Evolutionary conservation across 2,888 invertebrate species (phyloP).

Genomic region (Nephrotoma appendiculata): DNA sequence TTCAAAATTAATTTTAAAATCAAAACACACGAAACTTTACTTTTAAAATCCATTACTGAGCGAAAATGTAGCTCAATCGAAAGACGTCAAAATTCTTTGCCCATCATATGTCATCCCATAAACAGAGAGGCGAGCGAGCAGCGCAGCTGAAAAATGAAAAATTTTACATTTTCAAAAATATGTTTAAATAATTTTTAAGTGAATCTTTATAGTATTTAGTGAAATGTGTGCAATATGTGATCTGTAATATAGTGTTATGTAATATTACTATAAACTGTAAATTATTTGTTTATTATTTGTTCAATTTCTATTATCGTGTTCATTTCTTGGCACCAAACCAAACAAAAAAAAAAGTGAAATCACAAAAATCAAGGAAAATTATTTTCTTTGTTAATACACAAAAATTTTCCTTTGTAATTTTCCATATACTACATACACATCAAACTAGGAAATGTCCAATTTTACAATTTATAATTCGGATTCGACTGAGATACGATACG

Average conservation of each 20-base stretch:
- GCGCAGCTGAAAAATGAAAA: neutral
- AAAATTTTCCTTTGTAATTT: neutral
- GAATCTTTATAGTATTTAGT: neutral
- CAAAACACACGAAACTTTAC: neutral
- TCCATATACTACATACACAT: neutral
- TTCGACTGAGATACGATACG: neutral
- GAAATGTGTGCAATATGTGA: neutral
- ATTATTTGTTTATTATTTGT: neutral
- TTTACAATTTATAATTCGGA: slow-evolving; percentile 5
- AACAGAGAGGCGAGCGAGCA: neutral
- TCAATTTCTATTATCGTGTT: neutral
- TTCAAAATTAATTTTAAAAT: neutral
- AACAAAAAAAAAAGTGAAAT: neutral
- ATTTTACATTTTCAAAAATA: neutral
- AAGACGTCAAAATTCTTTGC: neutral
- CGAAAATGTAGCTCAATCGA: neutral
- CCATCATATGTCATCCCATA: neutral
- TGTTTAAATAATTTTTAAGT: neutral
- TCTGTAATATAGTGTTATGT: neutral
- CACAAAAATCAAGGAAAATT: neutral
- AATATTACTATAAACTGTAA: neutral
- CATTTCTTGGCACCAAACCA: neutral
- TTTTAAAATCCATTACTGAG: neutral
- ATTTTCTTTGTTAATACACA: neutral
- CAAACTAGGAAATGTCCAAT: neutral